These are phyloP conservation scores for Oreochromis grahami DNA, from an alignment of 2,797 vertebrate genomes.

Conservation along the genomic window DNA sequence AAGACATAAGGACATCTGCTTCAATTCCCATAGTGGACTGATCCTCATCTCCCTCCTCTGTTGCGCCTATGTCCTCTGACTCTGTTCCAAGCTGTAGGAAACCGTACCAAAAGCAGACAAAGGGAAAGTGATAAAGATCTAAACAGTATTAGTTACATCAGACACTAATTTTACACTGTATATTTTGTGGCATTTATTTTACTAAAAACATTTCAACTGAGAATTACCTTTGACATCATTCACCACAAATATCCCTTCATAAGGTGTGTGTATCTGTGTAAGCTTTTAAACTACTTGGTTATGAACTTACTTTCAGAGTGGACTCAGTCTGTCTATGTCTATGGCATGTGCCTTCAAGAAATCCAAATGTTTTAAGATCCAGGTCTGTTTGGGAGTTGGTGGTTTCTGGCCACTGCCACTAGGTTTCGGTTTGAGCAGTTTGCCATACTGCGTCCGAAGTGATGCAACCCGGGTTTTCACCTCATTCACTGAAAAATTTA, in stretches of 20 bases:
- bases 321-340: no score
- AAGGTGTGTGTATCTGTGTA: background rate
- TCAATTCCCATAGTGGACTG: background rate
- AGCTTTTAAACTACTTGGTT: background rate
- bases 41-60: background rate
- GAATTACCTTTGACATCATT: background rate
- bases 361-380: background rate
- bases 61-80: fast-evolving
- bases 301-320: background rate
- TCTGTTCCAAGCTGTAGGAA: background rate
- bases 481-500: no score
- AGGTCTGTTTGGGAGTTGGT: background rate
- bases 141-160: fast-evolving
- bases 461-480: no score
- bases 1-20: background rate
- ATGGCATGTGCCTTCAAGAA: fast-evolving
- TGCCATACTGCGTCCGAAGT: no score
- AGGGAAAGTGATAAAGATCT: background rate
- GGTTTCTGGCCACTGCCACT: no score
- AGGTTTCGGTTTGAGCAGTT: no score
- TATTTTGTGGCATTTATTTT: background rate
- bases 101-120: fast-evolving
- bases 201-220: no score
- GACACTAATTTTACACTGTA: background rate
- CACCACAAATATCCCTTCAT: fast-evolving